Base-by-base conservation (phyloP, 2,888 invertebrate species). In the Chloroclysta siterata region DNA sequence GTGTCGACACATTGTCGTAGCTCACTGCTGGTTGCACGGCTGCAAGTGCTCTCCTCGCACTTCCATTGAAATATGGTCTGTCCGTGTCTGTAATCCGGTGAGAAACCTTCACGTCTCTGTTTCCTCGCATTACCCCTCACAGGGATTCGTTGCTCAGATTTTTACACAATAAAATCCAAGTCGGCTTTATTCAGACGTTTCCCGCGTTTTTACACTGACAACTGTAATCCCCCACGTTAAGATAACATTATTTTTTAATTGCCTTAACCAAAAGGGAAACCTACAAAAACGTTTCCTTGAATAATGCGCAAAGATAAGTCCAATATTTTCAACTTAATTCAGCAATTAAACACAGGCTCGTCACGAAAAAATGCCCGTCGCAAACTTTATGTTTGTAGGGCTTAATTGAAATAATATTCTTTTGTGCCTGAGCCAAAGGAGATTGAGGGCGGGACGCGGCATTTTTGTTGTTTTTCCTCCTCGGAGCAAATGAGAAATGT, bases 321-420 rank as follows among this genome's bases (percentile, higher is more conserved):
- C 69, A 69, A 72, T 70, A 72, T 70, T 72, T 72, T 70, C 62
- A 69, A 69, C 69, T 70, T 72, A 72, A 72, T 72, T 70, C 73
- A 67, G 68, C 74, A 74, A 78, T 82, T 79, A 79, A 81, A 79
- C 75, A 78, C 75, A 69, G 73, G 61, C 70, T 70, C 71, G 72
- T 74, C 72, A 77, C 74, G 74, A 74, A 69, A 76, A 79, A 78
- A 77, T 75, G 76, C 65, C 70, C 70, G 60, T 72, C 70, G 75
- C 72, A 72, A 75, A 78, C 76, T 79, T 79, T 80, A 72, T 76
- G 77, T 77, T 75, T 78, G 74, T 76, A 70, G 76, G 71, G 80
- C 82, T 83, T 87, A 88, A 88, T 89, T 88, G 87, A 88, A 88
- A 89, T 88, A 87, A 89, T 87, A 88, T 88, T 87, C 83, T 84